Evolutionary conservation across 2,797 vertebrate genomes (phyloP), one percentile per base, ranked within the genome.

Genomic region (Lagocephalus sceleratus): DNA sequence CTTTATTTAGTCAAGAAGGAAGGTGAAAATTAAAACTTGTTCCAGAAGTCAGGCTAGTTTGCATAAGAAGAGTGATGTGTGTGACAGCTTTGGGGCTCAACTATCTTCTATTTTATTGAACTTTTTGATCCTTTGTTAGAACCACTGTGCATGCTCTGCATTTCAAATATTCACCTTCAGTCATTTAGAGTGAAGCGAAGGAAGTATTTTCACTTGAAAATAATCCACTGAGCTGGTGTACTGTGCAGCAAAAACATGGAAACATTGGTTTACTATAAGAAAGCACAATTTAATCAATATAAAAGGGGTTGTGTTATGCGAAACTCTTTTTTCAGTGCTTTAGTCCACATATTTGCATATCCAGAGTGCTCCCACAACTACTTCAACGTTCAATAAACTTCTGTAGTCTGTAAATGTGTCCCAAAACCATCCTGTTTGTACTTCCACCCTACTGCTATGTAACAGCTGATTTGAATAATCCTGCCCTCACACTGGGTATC

Each of bases 11-110:
- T 51, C 53, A 75, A 67, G 54, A 71, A 63, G 49, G 19, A 16
- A 81, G 73, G 73, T 79, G 73, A 80, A 85, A 85, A 86, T 84
- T 49, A 74, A 76, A 75, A 60, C 54, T 64, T 50, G 32, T 65
- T 60, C 29, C 65, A 42, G 17, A 60, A 76, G 56, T 56, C 50
- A 60, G 60, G 60, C 47, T 55, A 35, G 39, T 60, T 72, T 71
- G 66, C 49, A 45, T 54, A 20, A 70, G 21, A 69, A 21, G n/a
- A 69, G 44, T 55, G 54, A 59, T 40, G 29, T 63, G 15, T 74
- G 63, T 42, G 49, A 9, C 20, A 67, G 42, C 57, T 73, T 66
- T 65, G 47, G 16, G 51, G 39, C 66, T 66, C 25, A 70, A 61
- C 63, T 32, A 32, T 26, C 2, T 32, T 54, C 35, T 46, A 35